Evolutionary conservation across 2,113 vertebrate genomes (phyloP).

Genomic region (Salvelinus sp.): DNA sequence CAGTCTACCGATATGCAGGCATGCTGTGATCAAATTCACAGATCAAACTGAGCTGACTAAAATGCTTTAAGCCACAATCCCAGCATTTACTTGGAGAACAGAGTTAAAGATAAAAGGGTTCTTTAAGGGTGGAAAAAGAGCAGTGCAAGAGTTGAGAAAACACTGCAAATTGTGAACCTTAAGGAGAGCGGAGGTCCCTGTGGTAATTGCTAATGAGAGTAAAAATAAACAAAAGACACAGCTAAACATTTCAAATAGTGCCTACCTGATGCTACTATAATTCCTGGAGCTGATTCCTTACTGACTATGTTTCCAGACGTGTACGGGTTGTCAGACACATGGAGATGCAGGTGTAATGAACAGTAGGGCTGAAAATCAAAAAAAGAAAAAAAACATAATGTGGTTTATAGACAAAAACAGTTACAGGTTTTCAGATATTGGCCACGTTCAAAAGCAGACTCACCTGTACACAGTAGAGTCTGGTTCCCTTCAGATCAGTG

Average conservation of each 20-base stretch:
- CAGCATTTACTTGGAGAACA: neutral
- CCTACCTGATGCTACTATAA: constrained; percentile 93
- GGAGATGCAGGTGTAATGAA: constrained; percentile 89
- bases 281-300: constrained; percentile 88
- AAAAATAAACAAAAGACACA: constrained; percentile 1
- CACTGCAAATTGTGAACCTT: constrained; percentile 6
- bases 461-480: constrained; percentile 85
- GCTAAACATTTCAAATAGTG: constrained; percentile 22
- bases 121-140: neutral
- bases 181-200: neutral
- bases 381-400: neutral
- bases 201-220: constrained; percentile 13
- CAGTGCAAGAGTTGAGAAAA: neutral
- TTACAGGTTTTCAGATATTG: neutral
- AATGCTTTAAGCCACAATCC: no score
- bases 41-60: constrained; percentile 4
- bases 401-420: neutral
- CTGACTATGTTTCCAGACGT: constrained; percentile 93
- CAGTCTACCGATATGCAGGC: neutral
- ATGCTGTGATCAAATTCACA: neutral
- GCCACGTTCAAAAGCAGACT: constrained; percentile 62
- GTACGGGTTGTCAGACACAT: constrained; percentile 93
- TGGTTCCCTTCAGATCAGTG: constrained; percentile 85
- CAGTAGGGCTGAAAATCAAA: constrained; percentile 82
- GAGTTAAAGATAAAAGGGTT: neutral